Evolutionary conservation across 2,113 vertebrate species (phyloP).

Genomic region (Zosterops hypoxanthus): DNA sequence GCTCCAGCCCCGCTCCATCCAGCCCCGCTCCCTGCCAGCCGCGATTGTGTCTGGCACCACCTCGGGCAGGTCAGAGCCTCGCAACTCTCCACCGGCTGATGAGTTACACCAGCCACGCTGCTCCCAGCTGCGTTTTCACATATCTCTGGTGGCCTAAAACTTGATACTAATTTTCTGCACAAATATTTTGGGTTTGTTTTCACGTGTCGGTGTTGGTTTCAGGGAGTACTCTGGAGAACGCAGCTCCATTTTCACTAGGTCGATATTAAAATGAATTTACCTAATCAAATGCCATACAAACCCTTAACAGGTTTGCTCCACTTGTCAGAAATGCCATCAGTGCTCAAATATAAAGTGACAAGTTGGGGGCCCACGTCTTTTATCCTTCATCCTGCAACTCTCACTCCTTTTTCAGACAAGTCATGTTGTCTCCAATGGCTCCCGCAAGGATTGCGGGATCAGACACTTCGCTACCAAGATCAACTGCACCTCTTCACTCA

Average conservation of each 20-base stretch:
- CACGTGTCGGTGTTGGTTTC: background rate
- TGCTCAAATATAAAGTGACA: background rate
- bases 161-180: background rate
- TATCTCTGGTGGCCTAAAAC: background rate
- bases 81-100: background rate
- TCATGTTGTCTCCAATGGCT: background rate
- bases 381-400: background rate
- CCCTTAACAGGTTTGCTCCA: background rate
- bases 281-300: background rate
- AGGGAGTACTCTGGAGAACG: background rate
- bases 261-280: background rate
- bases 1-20: fast-evolving
- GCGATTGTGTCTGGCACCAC: fast-evolving
- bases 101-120: background rate
- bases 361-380: background rate
- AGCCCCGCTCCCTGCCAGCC: fast-evolving
- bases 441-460: background rate
- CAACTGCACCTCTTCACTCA: background rate
- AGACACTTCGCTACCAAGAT: background rate
- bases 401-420: background rate
- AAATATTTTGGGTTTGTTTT: constrained; percentile 6
- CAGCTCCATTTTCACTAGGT: background rate
- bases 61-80: background rate
- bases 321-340: background rate
- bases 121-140: background rate